These are phyloP conservation scores for Drosophila kurseongensis DNA, from an alignment of 1,140 invertebrate genomes.

Conservation along the genomic window DNA sequence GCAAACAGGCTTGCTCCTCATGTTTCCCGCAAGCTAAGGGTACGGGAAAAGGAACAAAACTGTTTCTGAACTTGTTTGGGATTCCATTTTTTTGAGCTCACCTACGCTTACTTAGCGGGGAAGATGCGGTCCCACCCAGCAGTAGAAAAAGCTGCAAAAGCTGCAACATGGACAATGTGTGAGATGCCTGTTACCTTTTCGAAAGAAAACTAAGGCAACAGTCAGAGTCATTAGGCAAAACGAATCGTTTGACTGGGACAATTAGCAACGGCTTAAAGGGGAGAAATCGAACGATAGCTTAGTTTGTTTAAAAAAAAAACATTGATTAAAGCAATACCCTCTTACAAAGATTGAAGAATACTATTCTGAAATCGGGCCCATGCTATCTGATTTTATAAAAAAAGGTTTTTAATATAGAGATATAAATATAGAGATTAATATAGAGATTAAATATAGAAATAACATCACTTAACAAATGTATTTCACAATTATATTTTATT, in stretches of 20 bases:
- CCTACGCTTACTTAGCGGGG: constrained; percentile 26
- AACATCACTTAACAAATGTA: too few species aligned
- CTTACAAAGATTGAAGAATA: too few species aligned
- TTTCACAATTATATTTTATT: too few species aligned
- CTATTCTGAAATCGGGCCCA: too few species aligned
- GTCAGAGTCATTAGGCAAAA: constrained; percentile 31
- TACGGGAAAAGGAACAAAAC: background rate
- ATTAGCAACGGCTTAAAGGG: constrained; percentile 40
- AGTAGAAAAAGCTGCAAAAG: constrained; percentile 7
- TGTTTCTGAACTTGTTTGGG: background rate
- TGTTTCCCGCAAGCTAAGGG: constrained; percentile 51
- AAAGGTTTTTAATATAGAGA: too few species aligned
- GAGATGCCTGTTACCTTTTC: background rate
- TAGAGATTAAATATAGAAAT: too few species aligned
- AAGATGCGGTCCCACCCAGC: background rate
- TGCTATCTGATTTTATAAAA: too few species aligned
- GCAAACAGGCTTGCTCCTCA: constrained; percentile 44
- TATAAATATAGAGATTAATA: too few species aligned
- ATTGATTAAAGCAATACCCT: too few species aligned
- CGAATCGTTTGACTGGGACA: constrained; percentile 29
- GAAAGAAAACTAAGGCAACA: constrained; percentile 13
- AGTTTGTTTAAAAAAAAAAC: too few species aligned
- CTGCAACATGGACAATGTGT: constrained; percentile 10
- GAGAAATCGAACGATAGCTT: background rate
- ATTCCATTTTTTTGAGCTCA: constrained; percentile 5